Evolutionary conservation across 2,888 invertebrate genomes (phyloP), one percentile per base, ranked within the genome.

Genomic region (Monoplex corrugatus): DNA sequence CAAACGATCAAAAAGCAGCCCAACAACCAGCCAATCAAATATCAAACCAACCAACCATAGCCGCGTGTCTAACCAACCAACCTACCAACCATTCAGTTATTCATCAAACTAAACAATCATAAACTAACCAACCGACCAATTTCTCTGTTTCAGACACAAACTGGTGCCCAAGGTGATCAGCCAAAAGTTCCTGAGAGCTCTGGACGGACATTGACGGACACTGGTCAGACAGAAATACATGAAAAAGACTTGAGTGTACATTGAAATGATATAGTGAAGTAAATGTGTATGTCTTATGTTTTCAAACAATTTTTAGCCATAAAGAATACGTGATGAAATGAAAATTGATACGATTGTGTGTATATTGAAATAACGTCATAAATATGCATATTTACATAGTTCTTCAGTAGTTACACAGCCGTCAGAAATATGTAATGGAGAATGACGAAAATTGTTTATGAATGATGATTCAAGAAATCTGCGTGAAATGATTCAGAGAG

Each of bases 81-180:
- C 50, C 2, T 38, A 23, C 72, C 8, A 19, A 13, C 10, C 50
- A 50, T 50, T 13, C 50, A 50, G 50, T 13, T 50, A 28, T 28
- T 68, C 0, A 68, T 19, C 68, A 28, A n/a, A 23, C n/a, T 68
- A 6, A 23, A 68, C 6, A 8, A 0, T 68, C 68, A 19, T 19
- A 50, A 13, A 50, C 19, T 50, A 19, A 10, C 19, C 19, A 10
- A 50, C 50, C 50, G 10, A 19, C 85, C n/a, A 72, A n/a, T 23
- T 84, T 91, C 92, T 89, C 43, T 89, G 86, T 95, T 94, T 68
- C 95, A 97, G 97, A 94, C 96, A 97, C 93, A 96, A 96, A 92
- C 92, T 97, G 78, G 95, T 97, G 38, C 97, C 97, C 57, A 94
- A 94, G 82, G 92, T 97, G 50, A 96, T 97, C 89, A 96, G 97